Percentiles rank a stretch among this genome's conserved stretches.
Evolutionary conservation across 2,888 invertebrate genomes (phyloP).

Genomic region (Lithophane leautieri): DNA sequence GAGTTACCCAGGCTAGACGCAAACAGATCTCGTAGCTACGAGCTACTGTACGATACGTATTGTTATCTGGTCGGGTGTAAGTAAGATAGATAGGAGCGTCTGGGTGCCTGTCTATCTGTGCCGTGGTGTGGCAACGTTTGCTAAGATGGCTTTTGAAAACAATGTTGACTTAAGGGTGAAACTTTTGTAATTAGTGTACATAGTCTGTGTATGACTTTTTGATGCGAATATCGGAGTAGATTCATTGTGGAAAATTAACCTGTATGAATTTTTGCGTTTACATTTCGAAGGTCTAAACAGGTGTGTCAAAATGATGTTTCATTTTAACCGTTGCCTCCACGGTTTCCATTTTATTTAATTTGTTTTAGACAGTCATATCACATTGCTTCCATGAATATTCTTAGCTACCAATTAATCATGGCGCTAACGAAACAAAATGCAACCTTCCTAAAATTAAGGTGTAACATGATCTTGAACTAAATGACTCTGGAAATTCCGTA

Average conservation of each 20-base stretch:
- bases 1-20: conserved; percentile 18
- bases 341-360: background rate
- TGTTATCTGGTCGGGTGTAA: conserved; percentile 33
- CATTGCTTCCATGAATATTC: background rate
- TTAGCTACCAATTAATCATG: conserved; percentile 1
- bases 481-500: conserved; percentile 34
- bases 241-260: background rate
- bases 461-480: conserved; percentile 52
- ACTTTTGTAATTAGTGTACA: background rate
- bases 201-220: background rate
- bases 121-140: background rate
- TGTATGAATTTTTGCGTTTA: background rate
- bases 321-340: background rate
- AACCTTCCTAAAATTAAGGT: conserved; percentile 29
- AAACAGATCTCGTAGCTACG: conserved; percentile 25
- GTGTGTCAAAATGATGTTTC: background rate
- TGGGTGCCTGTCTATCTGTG: conserved; percentile 8
- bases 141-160: background rate
- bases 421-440: conserved; percentile 1
- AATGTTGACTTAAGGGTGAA: background rate
- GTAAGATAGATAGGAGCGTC: conserved; percentile 15
- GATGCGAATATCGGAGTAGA: background rate
- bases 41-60: conserved; percentile 29
- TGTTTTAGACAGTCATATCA: background rate
- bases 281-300: background rate